Evolutionary conservation across 2,113 vertebrate species (phyloP).

Genomic region (Eurystomus gularis): DNA sequence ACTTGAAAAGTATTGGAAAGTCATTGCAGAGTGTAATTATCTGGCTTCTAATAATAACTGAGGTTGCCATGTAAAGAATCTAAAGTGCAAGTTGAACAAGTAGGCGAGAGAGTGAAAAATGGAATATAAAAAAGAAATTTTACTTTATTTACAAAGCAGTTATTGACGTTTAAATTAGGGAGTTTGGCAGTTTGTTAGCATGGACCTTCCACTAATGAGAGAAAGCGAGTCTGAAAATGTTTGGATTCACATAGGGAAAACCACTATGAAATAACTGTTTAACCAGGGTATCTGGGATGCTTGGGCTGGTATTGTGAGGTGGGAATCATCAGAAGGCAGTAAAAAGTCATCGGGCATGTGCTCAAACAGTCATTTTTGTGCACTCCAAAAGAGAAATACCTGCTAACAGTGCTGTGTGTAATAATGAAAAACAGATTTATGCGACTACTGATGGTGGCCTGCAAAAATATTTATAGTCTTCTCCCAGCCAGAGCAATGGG

Average conservation of each 20-base stretch:
- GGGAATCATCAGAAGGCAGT: background rate
- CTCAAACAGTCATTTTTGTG: background rate
- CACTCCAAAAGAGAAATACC: background rate
- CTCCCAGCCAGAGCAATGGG: background rate
- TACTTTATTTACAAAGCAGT: background rate
- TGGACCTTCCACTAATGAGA: background rate
- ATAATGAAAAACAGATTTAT: background rate
- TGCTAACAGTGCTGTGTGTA: background rate
- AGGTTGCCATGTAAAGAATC: background rate
- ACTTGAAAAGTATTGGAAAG: background rate
- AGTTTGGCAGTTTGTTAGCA: background rate
- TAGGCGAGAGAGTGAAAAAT: background rate
- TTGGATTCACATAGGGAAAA: background rate
- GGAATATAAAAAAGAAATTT: background rate
- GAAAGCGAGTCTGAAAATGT: background rate
- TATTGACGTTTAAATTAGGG: background rate
- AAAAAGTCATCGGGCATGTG: background rate
- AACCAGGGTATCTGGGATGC: too few relatives aligned
- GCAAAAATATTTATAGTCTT: background rate
- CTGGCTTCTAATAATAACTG: background rate
- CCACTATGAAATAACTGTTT: background rate
- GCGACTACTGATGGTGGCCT: background rate
- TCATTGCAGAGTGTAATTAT: background rate
- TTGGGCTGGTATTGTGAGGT: background rate
- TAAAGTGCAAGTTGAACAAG: background rate